Base-by-base conservation (phyloP, 1,140 invertebrate species). In the Pachypsylla venusta region DNA sequence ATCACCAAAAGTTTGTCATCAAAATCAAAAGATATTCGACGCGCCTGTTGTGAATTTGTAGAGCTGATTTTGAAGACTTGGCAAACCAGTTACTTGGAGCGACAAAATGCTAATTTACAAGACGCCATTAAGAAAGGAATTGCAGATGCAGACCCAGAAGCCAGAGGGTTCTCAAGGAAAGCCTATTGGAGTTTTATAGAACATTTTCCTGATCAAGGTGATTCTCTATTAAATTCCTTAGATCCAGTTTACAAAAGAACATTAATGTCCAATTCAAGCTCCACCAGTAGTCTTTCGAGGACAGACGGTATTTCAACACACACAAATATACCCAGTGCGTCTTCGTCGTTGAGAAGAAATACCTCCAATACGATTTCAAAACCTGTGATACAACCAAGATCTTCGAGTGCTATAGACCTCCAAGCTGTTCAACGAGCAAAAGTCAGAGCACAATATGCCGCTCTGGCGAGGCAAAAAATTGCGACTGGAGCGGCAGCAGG, bases 1-100 rank as follows among this genome's bases (percentile, higher is more conserved):
- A 80, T 98, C n/a, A 82, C 83, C 1, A 75, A 79, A 25, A 86
- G 86, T 66, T 67, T 93, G 53, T 79, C 76, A 55, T 85, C 88
- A 61, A 98, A 97, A 70, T 91, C 90, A 59, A 93, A 89, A 76
- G 89, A 96, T 59, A 95, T 97, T 66, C 77, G 93, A 35, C 77
- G 83, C 54, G 77, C 79, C 12, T 78, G 80, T 56, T 92, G 84
- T 70, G 93, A 97, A 71, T 85, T 93, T 67, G 71, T 98, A 25
- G 82, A 89, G 60, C 74, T 87, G 60, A 76, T 97, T 53, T 74
- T 97, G 60, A 84, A 87, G 64, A 82, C 81, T 7, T 98, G 94
- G 93, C 79, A 85, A 25, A 79, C 84, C 0, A 76, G 82, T 65
- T 75, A 82, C 19, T 72, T 98, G 57, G 93, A 97, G 70, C 85